Base-by-base conservation (phyloP, 2,113 vertebrate genomes). In the Miniopterus natalensis region DNA sequence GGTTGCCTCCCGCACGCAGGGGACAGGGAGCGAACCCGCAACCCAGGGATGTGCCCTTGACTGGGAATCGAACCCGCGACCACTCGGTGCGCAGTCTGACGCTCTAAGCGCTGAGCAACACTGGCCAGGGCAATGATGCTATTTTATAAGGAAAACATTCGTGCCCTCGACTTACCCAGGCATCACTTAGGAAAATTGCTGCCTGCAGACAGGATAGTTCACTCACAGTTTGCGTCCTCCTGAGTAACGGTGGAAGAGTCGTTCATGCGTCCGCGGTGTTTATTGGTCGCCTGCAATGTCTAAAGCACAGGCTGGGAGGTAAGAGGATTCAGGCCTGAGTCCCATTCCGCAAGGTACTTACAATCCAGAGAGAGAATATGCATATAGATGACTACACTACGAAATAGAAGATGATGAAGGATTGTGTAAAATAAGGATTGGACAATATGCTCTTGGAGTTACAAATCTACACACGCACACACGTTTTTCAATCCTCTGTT, bases 281-380 rank as follows among this genome's bases (percentile, higher is more conserved):
- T 63, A 27, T 18, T 63, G 51, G 84, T 57, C 1, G 63, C 90
- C 86, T 61, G 6, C 42, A 2, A 27, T 53, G 27, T 8, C 8
- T 15, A n/a, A 80, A 77, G 29, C 73, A 53, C 59, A 90, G 6
- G 88, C 71, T 49, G 40, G 83, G 63, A 74, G 18, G 14, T 65
- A 42, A 42, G 40, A 88, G 55, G 42, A 68, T 57, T 63, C 63
- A 84, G 93, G 95, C 74, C 57, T 80, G 59, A 90, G 71, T 78
- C 45, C 31, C n/a, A 66, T 31, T 40, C 23, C 21, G 57, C 9
- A 57, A 70, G 51, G 63, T 61, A 31, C 36, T 66, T 68, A 63
- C 0, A 73, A 21, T 78, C 75, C 63, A 75, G 49, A 73, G 17
- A 84, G 42, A 78, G 5, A 42, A 68, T 63, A 20, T 42, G n/a